Base-by-base conservation (phyloP, 2,888 invertebrate species). In the Orthonychiurus folsomi region DNA sequence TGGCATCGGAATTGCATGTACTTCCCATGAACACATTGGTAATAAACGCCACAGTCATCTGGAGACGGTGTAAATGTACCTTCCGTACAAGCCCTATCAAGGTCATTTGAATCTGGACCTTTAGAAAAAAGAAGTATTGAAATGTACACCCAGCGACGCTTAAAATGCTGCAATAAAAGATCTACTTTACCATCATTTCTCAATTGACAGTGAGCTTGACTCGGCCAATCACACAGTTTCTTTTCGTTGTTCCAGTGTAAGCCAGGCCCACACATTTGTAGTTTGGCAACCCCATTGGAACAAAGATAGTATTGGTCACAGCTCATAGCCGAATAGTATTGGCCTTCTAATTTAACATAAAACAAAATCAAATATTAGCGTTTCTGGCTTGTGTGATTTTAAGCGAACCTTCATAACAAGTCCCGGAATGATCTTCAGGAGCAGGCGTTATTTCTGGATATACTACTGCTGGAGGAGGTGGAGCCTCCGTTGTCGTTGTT, bases 271-370 rank as follows among this genome's bases (percentile, higher is more conserved):
- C 91, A 91, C 23, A 63, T 59, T 59, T 72, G 70, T 0, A 69
- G 20, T 15, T 52, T 63, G 50, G 87, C 77, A n/a, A 82, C 77
- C 0, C 84, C 85, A 76, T 89, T 88, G 12, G 87, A 86, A 75
- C 91, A 91, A 23, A 90, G 83, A 73, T 85, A 85, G 77, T 88
- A 90, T 73, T 82, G 83, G 61, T 83, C 84, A 73, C 90, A 91
- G 1, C 78, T 77, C 50, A 66, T 83, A 73, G 87, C 87, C 0
- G 86, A 80, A 74, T 87, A 88, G 76, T 89, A 90, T 9, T 85
- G 82, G 0, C 89, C 90, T 47, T 84, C 82, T 37, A 62, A 56
- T 56, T 27, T 21, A 50, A n/a, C n/a, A n/a, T n/a, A 23, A 57
- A 21, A 37, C 20, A 54, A 50, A 56, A 24, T 48, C 25, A 2